phyloP scores from a whole-genome alignment of 64 coral and sea anemone genomes.

The Catalaphyllia jardinei region DNA sequence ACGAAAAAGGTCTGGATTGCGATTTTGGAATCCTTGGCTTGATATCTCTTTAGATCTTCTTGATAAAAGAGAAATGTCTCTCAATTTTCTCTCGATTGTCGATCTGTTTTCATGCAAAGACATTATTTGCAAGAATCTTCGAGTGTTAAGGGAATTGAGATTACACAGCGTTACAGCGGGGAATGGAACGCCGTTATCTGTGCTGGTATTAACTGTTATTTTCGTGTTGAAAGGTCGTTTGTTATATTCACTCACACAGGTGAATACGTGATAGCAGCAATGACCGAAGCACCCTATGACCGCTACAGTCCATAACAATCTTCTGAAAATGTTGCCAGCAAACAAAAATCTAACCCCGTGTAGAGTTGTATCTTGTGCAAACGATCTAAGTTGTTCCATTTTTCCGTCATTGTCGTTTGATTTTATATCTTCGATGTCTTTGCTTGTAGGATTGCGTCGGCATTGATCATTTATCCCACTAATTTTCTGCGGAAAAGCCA shows the following conservation, averaged over 20 bases:
- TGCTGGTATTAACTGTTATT: background rate
- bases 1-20: background rate
- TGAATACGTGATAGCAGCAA: background rate
- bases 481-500: background rate
- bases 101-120: background rate
- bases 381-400: background rate
- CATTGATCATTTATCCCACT: background rate
- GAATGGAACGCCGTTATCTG: background rate
- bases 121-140: background rate
- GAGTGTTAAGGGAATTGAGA: background rate
- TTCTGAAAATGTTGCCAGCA: background rate
- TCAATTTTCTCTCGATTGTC: background rate
- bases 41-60: background rate
- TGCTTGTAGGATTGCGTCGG: background rate
- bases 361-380: slow-evolving; percentile 24
- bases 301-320: background rate
- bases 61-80: background rate
- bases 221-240: background rate
- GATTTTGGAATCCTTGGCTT: background rate
- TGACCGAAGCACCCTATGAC: background rate
- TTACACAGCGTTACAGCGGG: slow-evolving; percentile 42
- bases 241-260: background rate
- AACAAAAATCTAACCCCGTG: slow-evolving; percentile 10
- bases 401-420: background rate
- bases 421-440: background rate